Conservation (phyloP, 2,888 invertebrate genomes). For the Phalera bucephala region DNA sequence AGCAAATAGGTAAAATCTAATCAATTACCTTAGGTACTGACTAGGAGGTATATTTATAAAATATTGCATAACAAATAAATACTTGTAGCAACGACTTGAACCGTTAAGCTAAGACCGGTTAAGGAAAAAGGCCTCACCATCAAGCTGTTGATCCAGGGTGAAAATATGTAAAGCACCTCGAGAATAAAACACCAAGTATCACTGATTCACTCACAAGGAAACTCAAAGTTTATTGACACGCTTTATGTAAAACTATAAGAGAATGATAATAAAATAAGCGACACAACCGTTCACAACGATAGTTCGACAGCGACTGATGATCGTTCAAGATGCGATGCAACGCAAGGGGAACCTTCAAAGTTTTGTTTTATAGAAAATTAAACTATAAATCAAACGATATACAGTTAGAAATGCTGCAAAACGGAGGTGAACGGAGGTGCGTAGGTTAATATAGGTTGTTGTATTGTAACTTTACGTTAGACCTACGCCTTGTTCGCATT, state of each 20-base stretch:
- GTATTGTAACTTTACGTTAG: constrained; percentile 34
- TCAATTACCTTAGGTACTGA: constrained; percentile 9
- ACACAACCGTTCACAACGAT: constrained; percentile 43
- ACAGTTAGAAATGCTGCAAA: constrained; percentile 22
- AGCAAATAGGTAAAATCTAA: constrained; percentile 7
- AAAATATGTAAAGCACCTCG: constrained; percentile 27
- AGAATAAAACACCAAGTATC: constrained; percentile 34
- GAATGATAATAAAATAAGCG: constrained; percentile 10
- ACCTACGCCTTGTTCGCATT: constrained; percentile 26
- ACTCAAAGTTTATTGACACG: constrained; percentile 52
- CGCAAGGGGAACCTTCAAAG: constrained; percentile 39
- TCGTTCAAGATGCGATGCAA: constrained; percentile 41
- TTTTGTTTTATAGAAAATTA: constrained; percentile 36
- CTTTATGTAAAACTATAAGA: constrained; percentile 35
- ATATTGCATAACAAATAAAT: constrained; percentile 17
- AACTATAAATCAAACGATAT: constrained; percentile 31
- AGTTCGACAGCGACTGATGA: constrained; percentile 56
- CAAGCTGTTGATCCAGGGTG: constrained; percentile 69
- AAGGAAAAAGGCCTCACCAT: constrained; percentile 48
- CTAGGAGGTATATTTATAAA: constrained; percentile 6
- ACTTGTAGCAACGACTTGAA: constrained; percentile 16
- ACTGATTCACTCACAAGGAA: constrained; percentile 44
- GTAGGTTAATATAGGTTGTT: constrained; percentile 23
- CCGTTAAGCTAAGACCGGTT: constrained; percentile 8
- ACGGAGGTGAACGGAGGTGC: not conserved